A percentile compares a stretch with the other conserved stretches of the same genome.
Conservation (phyloP, 2,113 vertebrate genomes). For the Scartelaos histophorus region DNA sequence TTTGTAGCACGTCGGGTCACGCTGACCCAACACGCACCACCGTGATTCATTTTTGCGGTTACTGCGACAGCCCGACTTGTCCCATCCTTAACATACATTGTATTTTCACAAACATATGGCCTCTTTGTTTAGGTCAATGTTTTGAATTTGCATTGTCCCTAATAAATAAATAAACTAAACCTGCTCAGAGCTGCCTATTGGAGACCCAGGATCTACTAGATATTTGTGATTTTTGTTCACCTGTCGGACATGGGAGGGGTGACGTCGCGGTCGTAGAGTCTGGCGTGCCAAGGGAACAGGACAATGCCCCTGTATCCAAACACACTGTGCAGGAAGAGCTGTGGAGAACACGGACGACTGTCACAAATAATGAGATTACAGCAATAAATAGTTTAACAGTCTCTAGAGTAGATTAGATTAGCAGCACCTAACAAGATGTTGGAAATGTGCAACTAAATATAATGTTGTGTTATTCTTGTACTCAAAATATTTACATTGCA, state of each 20-base stretch:
- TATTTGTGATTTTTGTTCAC: constrained; percentile 60
- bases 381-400: constrained; percentile 13
- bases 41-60: no score
- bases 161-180: no score
- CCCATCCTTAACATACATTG: no score
- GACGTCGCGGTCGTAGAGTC: constrained; percentile 93
- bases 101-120: no score
- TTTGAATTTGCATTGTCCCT: no score
- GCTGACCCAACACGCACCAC: no score
- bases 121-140: no score
- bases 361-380: constrained; percentile 30
- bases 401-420: constrained; percentile 32
- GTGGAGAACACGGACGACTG: constrained; percentile 34
- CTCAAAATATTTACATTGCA: neutral
- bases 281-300: constrained; percentile 97
- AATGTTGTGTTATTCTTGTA: neutral
- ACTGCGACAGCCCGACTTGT: no score
- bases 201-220: no score
- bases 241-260: constrained; percentile 87
- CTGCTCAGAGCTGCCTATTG: no score
- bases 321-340: constrained; percentile 97
- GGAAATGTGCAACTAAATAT: neutral
- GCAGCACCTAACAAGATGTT: constrained; percentile 21
- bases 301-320: constrained; percentile 97
- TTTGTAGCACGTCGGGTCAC: no score